phyloP scores from a whole-genome alignment of 2,113 vertebrate genomes.

The Bucco capensis region DNA sequence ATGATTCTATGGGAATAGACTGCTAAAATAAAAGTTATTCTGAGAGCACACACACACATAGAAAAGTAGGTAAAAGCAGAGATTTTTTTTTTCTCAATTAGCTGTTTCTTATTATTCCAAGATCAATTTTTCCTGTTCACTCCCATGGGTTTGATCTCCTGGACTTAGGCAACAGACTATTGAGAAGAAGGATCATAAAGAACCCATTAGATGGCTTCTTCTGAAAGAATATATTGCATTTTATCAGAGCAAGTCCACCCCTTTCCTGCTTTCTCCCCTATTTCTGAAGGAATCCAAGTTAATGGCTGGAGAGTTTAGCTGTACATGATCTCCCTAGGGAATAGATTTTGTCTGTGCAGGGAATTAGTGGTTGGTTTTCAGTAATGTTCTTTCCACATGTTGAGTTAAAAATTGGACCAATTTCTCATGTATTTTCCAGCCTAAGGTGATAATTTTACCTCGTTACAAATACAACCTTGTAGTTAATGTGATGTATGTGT shows the following conservation, averaged over 20 bases:
- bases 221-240: not conserved
- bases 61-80: not conserved
- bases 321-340: not conserved
- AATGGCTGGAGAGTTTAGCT: not conserved
- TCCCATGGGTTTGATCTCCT: not conserved
- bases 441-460: not conserved
- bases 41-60: too few species aligned
- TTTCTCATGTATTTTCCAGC: not conserved
- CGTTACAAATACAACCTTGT: not conserved
- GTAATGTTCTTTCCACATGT: not conserved
- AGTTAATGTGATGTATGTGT: not conserved
- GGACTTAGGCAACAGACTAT: not conserved
- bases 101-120: not conserved
- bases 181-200: not conserved
- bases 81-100: not conserved
- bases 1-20: too few species aligned
- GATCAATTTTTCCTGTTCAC: not conserved
- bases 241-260: not conserved
- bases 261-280: rapidly evolving
- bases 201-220: not conserved
- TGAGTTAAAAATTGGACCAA: not conserved
- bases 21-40: not conserved
- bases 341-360: not conserved
- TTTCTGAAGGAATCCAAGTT: not conserved
- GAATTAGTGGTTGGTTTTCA: not conserved